Evolutionary conservation across 2,888 invertebrate species (phyloP).

Genomic region (Cerceris ruficornis): DNA sequence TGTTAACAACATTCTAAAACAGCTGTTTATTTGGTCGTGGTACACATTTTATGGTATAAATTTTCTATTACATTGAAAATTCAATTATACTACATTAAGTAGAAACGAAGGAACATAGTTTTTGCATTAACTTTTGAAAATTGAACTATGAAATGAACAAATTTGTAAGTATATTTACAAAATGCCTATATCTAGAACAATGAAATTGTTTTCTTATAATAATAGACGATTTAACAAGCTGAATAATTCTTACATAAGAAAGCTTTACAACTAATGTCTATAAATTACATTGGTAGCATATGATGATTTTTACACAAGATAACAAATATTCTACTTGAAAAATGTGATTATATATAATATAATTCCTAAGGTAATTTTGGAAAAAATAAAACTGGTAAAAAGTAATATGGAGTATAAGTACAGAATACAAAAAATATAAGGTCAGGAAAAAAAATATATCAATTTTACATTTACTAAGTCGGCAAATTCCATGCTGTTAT

Average conservation of each 20-base stretch:
- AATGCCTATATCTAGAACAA: conserved; percentile 4
- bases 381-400: too few relatives aligned
- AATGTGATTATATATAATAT: too few relatives aligned
- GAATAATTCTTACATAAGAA: conserved; percentile 2
- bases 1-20: too few relatives aligned
- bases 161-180: conserved; percentile 6
- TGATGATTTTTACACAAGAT: too few relatives aligned
- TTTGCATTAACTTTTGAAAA: neutral
- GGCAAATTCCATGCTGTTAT: neutral
- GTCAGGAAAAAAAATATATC: too few relatives aligned
- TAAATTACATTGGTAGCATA: too few relatives aligned
- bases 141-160: neutral
- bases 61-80: neutral
- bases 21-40: too few relatives aligned
- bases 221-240: neutral
- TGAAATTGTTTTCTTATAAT: neutral
- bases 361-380: too few relatives aligned
- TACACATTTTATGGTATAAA: too few relatives aligned
- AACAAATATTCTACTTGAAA: too few relatives aligned
- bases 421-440: too few relatives aligned
- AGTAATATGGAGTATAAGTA: too few relatives aligned
- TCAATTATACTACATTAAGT: neutral
- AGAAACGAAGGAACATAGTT: neutral
- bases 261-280: neutral
- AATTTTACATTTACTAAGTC: neutral